phyloP scores from a whole-genome alignment of 2,888 invertebrate species.

The Idaea aversata region DNA sequence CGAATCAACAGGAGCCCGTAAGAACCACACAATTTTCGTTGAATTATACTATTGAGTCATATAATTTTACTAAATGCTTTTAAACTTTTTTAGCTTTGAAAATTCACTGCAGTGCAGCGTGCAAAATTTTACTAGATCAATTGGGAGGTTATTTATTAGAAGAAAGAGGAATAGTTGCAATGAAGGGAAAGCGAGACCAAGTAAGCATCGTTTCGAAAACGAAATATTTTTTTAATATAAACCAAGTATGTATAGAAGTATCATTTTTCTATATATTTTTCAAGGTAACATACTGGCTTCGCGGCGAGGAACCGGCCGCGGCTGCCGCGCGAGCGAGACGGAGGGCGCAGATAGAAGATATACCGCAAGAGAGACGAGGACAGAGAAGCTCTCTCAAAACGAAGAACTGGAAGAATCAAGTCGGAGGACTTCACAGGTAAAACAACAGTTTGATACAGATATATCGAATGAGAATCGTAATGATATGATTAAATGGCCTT shows the following conservation, averaged over 20 bases:
- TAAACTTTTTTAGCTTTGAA: slow-evolving; percentile 81
- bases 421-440: slow-evolving; percentile 74
- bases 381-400: slow-evolving; percentile 84
- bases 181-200: slow-evolving; percentile 93
- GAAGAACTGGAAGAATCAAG: slow-evolving; percentile 78
- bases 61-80: background rate
- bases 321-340: slow-evolving; percentile 76
- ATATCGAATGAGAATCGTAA: background rate
- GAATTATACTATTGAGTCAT: background rate
- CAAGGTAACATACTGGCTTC: slow-evolving; percentile 87
- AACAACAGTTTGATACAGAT: background rate
- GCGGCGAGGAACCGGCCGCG: slow-evolving; percentile 85
- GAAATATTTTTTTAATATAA: too few species aligned
- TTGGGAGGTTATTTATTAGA: slow-evolving; percentile 88
- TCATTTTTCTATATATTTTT: background rate
- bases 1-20: slow-evolving; percentile 91
- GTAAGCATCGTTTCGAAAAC: slow-evolving; percentile 14
- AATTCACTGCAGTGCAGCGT: slow-evolving; percentile 90
- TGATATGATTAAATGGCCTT: slow-evolving; percentile 2
- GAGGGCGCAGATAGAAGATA: slow-evolving; percentile 66
- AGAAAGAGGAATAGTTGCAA: slow-evolving; percentile 87
- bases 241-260: too few species aligned
- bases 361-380: slow-evolving; percentile 45
- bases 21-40: slow-evolving; percentile 45
- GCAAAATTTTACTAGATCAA: slow-evolving; percentile 84